Evolutionary conservation across 2,113 vertebrate genomes (phyloP), one percentile per base, ranked within the genome.

Genomic region (Sisor rabdophorus): DNA sequence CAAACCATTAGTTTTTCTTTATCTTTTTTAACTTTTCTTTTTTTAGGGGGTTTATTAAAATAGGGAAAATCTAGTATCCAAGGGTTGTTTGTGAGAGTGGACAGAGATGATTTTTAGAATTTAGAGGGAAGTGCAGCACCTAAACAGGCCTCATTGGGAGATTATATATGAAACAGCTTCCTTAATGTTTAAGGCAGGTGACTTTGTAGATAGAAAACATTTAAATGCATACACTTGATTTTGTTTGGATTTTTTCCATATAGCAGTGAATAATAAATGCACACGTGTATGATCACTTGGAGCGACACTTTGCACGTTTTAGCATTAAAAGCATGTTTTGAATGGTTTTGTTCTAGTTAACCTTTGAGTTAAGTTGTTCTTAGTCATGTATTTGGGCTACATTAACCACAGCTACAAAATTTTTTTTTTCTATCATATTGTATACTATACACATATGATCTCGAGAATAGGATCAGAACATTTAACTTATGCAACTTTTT

Each of bases 161-260:
- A 93, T 92, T 92, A 92, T 90, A 89, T 84, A 89, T 84, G 88
- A 92, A 91, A 93, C 89, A 92, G 92, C 79, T 94, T 98, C 97
- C 96, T 98, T 98, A 98, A 98, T 97, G 94, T 99, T 98, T 98
- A 98, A 97, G 96, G 96, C 94, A 91, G 91, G 92, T 93, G 93
- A 93, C 90, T 93, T 93, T 89, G 89, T 89, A 82, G 90, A 88
- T 91, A 74, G 80, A 76, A 71, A 65, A 78, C 91, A 93, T 93
- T 93, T 91, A 89, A 92, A 91, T 93, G 92, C 92, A 95, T 92
- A 92, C 85, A 83, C 85, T 88, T 90, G 86, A 72, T 84, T 87
- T 90, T 89, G 93, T 93, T 90, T 94, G 88, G 88, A 85, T 89
- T 88, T 85, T 87, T 90, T 88, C 87, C 86, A 87, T 88, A 89